Evolutionary conservation across 37 sponge, comb jelly and placozoan genomes (phyloP).

Genomic region (Beroe ovata): DNA sequence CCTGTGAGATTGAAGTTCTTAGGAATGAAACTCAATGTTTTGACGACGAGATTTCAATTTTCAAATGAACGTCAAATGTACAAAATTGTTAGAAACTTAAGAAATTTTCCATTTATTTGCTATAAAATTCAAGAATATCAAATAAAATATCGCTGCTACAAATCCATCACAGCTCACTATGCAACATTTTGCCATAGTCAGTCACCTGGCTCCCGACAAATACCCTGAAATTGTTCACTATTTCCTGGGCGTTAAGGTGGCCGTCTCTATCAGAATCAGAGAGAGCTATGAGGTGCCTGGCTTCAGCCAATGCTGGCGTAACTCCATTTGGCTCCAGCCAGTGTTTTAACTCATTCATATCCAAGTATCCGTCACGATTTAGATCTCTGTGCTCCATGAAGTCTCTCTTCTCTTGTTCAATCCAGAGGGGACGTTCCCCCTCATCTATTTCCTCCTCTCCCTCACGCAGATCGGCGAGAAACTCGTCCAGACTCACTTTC

Average conservation of each 20-base stretch:
- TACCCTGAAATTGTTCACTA: conserved; percentile 81
- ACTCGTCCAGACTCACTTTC: conserved; percentile 77
- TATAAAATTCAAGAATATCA: too few species aligned
- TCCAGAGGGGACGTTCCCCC: conserved; percentile 28
- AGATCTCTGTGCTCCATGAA: conserved; percentile 14
- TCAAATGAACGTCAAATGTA: too few species aligned
- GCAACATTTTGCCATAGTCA: conserved; percentile 86
- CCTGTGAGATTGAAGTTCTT: too few species aligned
- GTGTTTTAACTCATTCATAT: background rate
- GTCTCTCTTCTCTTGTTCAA: background rate
- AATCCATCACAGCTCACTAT: conserved; percentile 62
- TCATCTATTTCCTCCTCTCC: background rate
- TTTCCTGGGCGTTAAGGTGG: conserved; percentile 78
- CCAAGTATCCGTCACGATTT: conserved; percentile 23
- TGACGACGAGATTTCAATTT: too few species aligned
- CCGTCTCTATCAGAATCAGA: conserved; percentile 83
- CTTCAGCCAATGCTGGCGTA: conserved; percentile 81
- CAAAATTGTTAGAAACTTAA: too few species aligned
- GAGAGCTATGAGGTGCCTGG: conserved; percentile 84
- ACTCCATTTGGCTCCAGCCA: conserved; percentile 39
- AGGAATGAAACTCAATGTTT: too few species aligned
- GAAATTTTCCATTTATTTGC: too few species aligned
- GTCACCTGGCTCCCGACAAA: conserved; percentile 97
- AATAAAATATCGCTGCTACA: too few species aligned
- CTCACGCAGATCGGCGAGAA: conserved; percentile 67